Evolutionary conservation across 2,797 vertebrate genomes (phyloP), one percentile per base, ranked within the genome.

Genomic region (Potorous gilbertii): DNA sequence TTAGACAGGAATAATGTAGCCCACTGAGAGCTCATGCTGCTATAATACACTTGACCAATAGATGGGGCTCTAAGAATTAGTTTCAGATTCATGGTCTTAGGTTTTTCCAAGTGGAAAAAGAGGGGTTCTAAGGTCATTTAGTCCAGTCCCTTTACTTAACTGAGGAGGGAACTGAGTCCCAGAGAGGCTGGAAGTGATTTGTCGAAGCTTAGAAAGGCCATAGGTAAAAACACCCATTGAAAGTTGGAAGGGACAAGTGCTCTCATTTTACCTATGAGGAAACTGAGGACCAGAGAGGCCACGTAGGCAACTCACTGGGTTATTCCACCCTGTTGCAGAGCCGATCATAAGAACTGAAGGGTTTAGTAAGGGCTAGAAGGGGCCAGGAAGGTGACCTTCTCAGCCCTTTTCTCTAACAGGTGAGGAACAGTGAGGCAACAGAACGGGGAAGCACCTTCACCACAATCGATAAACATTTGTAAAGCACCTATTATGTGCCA

Each of bases 31-130:
- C n/a, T 8, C 21, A 3, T 92, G 29, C 52, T 40, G 66, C 54
- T 55, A 81, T 28, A 91, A 96, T 96, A 14, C 2, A 8, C 29
- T 91, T 55, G 0, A 57, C 46, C 98, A 94, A 89, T 94, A 98
- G 97, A 96, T 97, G 97, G 97, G 91, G 28, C 96, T 97, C 55
- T 93, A 93, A 96, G 97, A 98, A 97, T 92, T 89, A 54, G 74
- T 56, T 94, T 94, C 8, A 62, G 89, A 62, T 94, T 94, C 8
- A 40, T 34, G 12, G 18, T 9, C 0, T 0, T 50, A 55, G 13
- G 6, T 62, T 62, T 66, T 50, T 92, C 16, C 40, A 55, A 31
- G 29, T 27, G 28, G 55, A 46, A 52, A 93, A 96, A 40, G 66
- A 21, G 16, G 66, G 18, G 16, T 40, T 74, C 21, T 4, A 12